Evolutionary conservation across 92 coral and sea anemone genomes (phyloP), one percentile per base, ranked within the genome.

Genomic region (Porites cylindrica): DNA sequence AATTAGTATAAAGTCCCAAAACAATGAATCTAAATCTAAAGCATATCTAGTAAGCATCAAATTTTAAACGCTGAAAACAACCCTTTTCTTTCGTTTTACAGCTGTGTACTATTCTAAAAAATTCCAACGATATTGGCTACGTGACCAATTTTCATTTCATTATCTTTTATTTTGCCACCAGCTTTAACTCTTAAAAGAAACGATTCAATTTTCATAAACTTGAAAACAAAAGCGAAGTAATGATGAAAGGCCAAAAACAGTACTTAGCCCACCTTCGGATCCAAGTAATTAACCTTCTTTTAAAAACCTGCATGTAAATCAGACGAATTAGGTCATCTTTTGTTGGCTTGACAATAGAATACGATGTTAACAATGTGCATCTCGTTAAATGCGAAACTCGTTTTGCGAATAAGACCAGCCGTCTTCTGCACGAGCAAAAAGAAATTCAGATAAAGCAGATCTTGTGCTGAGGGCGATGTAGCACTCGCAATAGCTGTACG

Each of bases 311-410:
- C 66, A 71, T 69, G 85, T 24, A 32, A 81, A 69, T 70, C 56
- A 59, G 32, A 1, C 32, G 11, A 26, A 1, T 60, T 17, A 24
- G 65, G 77, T 6, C 10, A 70, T 8, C 38, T 59, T 70, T 81
- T 81, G 77, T 81, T 8, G n/a, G 1, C 47, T 0, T 5, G 26
- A 81, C 85, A 81, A 81, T 81, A 70, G 77, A 16, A 69, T 70
- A 51, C 29, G 56, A 9, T 43, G 18, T n/a, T 10, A 56, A 81
- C 77, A 70, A 70, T 69, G 77, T 29, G 2, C 54, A 26, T 54
- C 62, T 81, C 69, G 77, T 81, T 68, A 47, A 70, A 54, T 64
- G 66, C 54, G 19, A 69, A 51, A 67, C 54, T 69, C 13, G 63
- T 20, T 68, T 81, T 51, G 62, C 66, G 38, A 26, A 66, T 67